A percentile compares a stretch with the other conserved stretches of the same genome.
Evolutionary conservation across 1,140 invertebrate genomes (phyloP).

Genomic region (Pachypeltis micranthus): DNA sequence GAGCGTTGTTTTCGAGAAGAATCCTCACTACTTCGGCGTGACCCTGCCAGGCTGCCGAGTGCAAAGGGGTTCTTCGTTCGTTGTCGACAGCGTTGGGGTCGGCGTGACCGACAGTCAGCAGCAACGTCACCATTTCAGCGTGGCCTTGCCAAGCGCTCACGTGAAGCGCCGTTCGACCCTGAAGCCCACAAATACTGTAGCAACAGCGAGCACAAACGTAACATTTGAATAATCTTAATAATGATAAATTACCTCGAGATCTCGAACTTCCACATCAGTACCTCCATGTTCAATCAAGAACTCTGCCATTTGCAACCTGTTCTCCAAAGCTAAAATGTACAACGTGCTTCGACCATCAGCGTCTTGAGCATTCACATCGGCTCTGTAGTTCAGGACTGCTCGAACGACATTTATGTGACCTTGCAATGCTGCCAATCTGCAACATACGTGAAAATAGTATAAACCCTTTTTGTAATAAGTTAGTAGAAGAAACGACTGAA

Average conservation of each 20-base stretch:
- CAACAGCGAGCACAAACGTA: not conserved
- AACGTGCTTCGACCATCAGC: conserved; percentile 83
- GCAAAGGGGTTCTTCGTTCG: conserved; percentile 77
- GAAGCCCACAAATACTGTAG: no score
- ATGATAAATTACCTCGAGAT: conserved; percentile 80
- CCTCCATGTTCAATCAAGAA: conserved; percentile 65
- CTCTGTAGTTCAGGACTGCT: conserved; percentile 56
- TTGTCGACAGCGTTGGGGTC: conserved; percentile 80
- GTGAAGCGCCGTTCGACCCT: conserved; percentile 80
- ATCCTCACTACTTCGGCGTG: conserved; percentile 72
- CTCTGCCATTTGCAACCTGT: conserved; percentile 70
- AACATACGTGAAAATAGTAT: not conserved
- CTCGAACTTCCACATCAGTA: conserved; percentile 73
- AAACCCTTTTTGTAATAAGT: not conserved
- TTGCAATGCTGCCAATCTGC: conserved; percentile 66
- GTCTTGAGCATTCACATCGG: conserved; percentile 82
- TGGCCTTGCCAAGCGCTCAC: conserved; percentile 91
- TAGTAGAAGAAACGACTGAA: not conserved
- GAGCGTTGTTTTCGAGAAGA: conserved; percentile 62
- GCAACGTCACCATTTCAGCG: conserved; percentile 72
- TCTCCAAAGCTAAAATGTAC: conserved; percentile 84
- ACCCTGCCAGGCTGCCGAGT: conserved; percentile 92
- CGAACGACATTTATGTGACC: conserved; percentile 74
- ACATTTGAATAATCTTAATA: no score
- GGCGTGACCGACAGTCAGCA: conserved; percentile 63